phyloP scores from a whole-genome alignment of 2,888 invertebrate species.

The Apoda limacodes region DNA sequence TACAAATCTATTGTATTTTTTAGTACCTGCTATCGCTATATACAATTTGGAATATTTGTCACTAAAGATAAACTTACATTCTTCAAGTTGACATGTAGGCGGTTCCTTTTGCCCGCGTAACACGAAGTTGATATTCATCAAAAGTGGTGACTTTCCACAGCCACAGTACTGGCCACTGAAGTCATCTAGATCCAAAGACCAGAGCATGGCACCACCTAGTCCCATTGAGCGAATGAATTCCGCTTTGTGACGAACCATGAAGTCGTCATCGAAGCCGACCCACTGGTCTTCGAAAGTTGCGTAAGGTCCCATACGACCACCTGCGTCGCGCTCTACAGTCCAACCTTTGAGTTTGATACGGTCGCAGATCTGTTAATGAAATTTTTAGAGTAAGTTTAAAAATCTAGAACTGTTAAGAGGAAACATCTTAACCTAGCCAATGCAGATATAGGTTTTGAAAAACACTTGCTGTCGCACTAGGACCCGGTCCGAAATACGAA shows the following conservation, averaged over 20 bases:
- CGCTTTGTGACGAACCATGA: slow-evolving; percentile 86
- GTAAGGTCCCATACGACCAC: slow-evolving; percentile 89
- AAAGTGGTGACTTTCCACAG: slow-evolving; percentile 84
- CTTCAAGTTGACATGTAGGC: slow-evolving; percentile 56
- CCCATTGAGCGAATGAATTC: slow-evolving; percentile 83
- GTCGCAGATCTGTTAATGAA: slow-evolving; percentile 76
- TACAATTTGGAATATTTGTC: not conserved
- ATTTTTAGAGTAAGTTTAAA: slow-evolving; percentile 1
- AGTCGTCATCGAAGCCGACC: slow-evolving; percentile 93
- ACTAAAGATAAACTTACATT: slow-evolving; percentile 50
- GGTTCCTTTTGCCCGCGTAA: slow-evolving; percentile 76
- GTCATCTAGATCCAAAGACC: slow-evolving; percentile 91
- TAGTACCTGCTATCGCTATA: too few relatives aligned
- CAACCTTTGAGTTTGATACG: slow-evolving; percentile 81
- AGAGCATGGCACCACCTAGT: slow-evolving; percentile 89
- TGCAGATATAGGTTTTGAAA: too few relatives aligned
- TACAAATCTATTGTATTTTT: too few relatives aligned
- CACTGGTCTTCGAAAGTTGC: slow-evolving; percentile 88
- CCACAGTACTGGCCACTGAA: slow-evolving; percentile 80
- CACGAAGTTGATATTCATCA: slow-evolving; percentile 84
- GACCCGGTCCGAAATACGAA: too few relatives aligned
- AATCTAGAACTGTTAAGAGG: too few relatives aligned
- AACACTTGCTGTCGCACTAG: too few relatives aligned
- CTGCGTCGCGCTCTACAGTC: slow-evolving; percentile 81
- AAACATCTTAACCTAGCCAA: too few relatives aligned